phyloP scores from a whole-genome alignment of 2,113 vertebrate genomes.

The Actenoides hombroni region DNA sequence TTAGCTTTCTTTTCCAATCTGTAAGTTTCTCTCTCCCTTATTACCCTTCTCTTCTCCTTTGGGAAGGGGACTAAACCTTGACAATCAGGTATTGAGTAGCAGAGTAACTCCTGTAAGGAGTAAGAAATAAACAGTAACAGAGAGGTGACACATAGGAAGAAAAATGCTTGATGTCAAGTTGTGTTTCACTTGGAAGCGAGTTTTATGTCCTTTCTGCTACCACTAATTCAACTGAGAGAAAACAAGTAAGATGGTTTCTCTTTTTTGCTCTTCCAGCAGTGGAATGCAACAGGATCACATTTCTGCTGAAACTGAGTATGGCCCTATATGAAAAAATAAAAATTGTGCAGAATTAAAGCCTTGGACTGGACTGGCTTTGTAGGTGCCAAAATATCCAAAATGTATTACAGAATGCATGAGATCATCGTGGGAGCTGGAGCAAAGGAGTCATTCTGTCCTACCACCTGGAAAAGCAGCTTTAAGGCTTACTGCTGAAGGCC shows the following conservation, averaged over 20 bases:
- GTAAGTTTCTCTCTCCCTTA: no score
- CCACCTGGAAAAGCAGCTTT: neutral
- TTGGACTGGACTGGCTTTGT: neutral
- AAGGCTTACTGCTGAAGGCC: rapidly evolving
- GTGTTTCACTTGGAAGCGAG: neutral
- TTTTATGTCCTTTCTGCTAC: neutral
- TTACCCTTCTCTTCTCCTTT: no score
- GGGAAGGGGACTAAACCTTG: no score
- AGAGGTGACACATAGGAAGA: neutral
- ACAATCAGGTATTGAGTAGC: neutral
- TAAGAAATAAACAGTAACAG: neutral
- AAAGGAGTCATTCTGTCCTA: neutral
- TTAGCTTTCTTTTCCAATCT: no score
- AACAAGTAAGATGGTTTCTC: neutral
- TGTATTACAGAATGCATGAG: neutral
- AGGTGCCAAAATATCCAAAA: neutral
- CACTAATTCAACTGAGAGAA: neutral
- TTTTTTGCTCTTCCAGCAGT: neutral
- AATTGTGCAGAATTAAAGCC: neutral
- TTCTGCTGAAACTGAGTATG: neutral
- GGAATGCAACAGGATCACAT: neutral
- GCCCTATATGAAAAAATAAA: neutral
- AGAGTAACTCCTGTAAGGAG: neutral
- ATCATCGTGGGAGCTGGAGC: rapidly evolving
- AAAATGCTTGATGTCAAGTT: neutral